Percentiles rank a stretch among this genome's conserved stretches.
phyloP scores from a whole-genome alignment of 2,888 invertebrate genomes.

The Sesia bembeciformis region DNA sequence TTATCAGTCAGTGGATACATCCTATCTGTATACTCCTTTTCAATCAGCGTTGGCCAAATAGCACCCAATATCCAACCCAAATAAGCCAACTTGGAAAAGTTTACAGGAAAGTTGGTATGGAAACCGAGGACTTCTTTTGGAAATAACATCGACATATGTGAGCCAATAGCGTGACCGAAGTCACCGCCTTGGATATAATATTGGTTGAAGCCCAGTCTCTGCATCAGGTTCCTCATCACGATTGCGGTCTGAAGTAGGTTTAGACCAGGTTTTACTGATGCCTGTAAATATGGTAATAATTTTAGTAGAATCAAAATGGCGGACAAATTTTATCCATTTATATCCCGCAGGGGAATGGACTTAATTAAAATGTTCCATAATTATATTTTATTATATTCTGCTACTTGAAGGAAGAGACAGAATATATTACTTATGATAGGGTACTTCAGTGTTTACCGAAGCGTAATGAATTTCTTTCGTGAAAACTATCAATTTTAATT shows the following conservation, averaged over 20 bases:
- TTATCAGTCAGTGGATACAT: slow-evolving; percentile 66
- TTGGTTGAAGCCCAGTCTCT: slow-evolving; percentile 75
- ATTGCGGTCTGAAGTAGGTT: slow-evolving; percentile 72
- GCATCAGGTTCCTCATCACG: slow-evolving; percentile 82
- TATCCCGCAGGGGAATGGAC: no score
- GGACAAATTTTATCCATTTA: no score
- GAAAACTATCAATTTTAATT: no score
- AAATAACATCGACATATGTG: slow-evolving; percentile 76
- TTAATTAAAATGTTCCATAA: no score
- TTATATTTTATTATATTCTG: no score
- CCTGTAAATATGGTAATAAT: slow-evolving; percentile 33
- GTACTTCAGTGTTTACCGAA: no score
- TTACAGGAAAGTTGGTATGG: slow-evolving; percentile 78
- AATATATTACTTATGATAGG: no score
- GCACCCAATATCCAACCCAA: slow-evolving; percentile 54
- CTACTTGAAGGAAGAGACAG: no score
- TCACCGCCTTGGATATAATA: slow-evolving; percentile 86
- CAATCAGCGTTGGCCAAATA: slow-evolving; percentile 65
- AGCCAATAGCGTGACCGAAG: slow-evolving; percentile 80
- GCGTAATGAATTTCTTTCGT: no score
- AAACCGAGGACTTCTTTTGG: slow-evolving; percentile 73
- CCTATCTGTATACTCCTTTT: slow-evolving; percentile 50
- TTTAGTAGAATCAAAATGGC: neutral
- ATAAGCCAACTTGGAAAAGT: slow-evolving; percentile 25
- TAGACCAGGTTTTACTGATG: slow-evolving; percentile 73